Percentiles rank a stretch among this genome's conserved stretches.
Conservation (phyloP, 2,888 invertebrate species). For the Amblyteles armatorius region DNA sequence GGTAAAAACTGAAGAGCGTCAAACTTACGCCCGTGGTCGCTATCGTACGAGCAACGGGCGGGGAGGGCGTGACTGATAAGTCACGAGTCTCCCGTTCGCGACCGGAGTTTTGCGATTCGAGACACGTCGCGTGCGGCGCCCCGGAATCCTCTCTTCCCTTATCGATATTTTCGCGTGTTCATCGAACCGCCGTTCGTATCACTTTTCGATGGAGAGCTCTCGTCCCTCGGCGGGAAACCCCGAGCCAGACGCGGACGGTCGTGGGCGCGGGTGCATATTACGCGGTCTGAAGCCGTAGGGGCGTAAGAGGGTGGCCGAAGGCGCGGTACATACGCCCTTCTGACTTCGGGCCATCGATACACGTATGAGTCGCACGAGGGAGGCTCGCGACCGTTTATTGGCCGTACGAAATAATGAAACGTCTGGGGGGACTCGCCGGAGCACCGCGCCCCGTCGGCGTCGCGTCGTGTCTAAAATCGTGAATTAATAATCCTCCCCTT, state of each 20-base stretch:
- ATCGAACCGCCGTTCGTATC: slow-evolving; percentile 24
- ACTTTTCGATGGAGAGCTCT: slow-evolving; percentile 17
- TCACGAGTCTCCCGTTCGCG: not conserved
- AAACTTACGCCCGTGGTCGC: no score
- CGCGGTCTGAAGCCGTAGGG: no score
- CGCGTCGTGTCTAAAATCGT: slow-evolving; percentile 23
- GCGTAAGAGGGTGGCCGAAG: no score
- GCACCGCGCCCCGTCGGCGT: slow-evolving; percentile 3
- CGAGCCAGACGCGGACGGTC: no score
- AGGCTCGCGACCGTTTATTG: slow-evolving; percentile 22
- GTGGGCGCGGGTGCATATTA: no score
- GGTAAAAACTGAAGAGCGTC: not conserved
- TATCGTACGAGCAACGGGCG: not conserved
- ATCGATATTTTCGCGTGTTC: slow-evolving; percentile 53
- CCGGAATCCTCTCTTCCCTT: not conserved
- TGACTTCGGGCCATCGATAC: not conserved
- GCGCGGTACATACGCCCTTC: no score
- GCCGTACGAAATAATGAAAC: slow-evolving; percentile 49
- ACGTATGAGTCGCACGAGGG: slow-evolving; percentile 6
- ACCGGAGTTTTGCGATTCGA: slow-evolving; percentile 44
- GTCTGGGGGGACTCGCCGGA: slow-evolving; percentile 17
- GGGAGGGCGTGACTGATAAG: slow-evolving; percentile 5
- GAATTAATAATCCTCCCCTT: not conserved
- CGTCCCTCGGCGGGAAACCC: no score
- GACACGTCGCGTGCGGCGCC: slow-evolving; percentile 61